Conservation (phyloP, 2,888 invertebrate species). For the Parnassius glacialis region DNA sequence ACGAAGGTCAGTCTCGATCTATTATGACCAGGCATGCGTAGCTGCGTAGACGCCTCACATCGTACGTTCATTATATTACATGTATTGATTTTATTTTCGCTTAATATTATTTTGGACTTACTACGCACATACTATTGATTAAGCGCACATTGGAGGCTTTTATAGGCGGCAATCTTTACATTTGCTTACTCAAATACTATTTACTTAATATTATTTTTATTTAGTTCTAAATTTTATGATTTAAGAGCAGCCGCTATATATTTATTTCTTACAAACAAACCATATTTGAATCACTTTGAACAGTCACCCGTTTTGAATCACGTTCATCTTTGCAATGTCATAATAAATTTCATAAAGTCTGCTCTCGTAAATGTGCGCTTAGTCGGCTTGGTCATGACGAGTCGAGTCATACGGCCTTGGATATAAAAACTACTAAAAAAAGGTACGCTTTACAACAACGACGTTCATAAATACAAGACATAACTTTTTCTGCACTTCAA, state of each 20-base stretch:
- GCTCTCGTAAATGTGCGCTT: constrained; percentile 50
- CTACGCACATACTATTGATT: constrained; percentile 64
- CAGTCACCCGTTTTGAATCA: constrained; percentile 12
- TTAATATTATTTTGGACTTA: constrained; percentile 39
- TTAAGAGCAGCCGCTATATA: not conserved
- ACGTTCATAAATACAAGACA: constrained; percentile 3
- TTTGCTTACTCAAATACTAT: constrained; percentile 34
- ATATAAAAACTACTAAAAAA: constrained; percentile 21
- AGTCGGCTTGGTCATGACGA: constrained; percentile 69
- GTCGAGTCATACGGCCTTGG: constrained; percentile 45
- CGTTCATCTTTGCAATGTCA: constrained; percentile 16
- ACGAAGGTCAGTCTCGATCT: constrained; percentile 77
- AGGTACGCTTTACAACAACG: constrained; percentile 5
- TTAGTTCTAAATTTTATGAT: constrained; percentile 9
- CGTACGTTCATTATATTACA: constrained; percentile 30
- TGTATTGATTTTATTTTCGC: constrained; percentile 25
- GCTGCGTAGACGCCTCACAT: constrained; percentile 60
- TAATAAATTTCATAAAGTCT: constrained; percentile 49
- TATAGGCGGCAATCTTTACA: constrained; percentile 50
- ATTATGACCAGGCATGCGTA: constrained; percentile 61
- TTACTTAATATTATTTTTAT: not conserved
- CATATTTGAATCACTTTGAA: not conserved
- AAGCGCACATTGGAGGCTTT: constrained; percentile 52
- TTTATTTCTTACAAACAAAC: too few relatives aligned
- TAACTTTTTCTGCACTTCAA: constrained; percentile 10